Base-by-base conservation (phyloP, 2,888 invertebrate species). In the Campopleginae sp. region DNA sequence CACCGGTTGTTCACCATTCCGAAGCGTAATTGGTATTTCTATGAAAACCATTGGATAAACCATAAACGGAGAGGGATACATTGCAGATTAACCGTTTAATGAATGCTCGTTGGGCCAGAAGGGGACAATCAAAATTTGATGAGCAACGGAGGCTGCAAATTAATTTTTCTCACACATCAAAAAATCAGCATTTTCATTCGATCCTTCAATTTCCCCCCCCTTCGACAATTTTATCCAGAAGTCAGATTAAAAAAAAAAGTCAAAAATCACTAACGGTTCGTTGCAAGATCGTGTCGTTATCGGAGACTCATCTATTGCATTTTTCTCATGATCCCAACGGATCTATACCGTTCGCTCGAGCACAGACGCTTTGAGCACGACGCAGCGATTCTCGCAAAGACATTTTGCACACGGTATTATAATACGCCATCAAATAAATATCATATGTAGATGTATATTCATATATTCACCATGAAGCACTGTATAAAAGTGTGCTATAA, bases 401-500 rank as follows among this genome's bases (percentile, higher is more conserved):
- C 74, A 66, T 81, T 68, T 74, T 70, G 82, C 87, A 68, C 63
- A 38, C 72, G 80, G 63, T 61, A 54, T 66, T 5, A 54, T 48
- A 68, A 65, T 46, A 27, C 63, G 51, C 27, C 33, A 38, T 51
- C 65, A 58, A 54, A 76, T 63, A 44, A 54, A 78, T 68, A 58
- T 61, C 38, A 68, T 51, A 54, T 17, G 46, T 5, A 27, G 23
- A 51, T 66, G 42, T 27, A 70, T 79, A 61, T 61, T 70, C 61
- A 33, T 7, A 33, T 42, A 65, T 48, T n/a, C 65, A 12, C 10
- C 66, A 54, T 66, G 54, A 80, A 72, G 48, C 31, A 65, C 66
- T 58, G 70, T 76, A 82, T 80, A 78, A 80, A 66, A 80, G 75
- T 75, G 71, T 54, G 76, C 66, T 83, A 87, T 86, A 86, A 87